Evolutionary conservation across 2,113 vertebrate genomes (phyloP).

Genomic region (Salvelinus sp.): DNA sequence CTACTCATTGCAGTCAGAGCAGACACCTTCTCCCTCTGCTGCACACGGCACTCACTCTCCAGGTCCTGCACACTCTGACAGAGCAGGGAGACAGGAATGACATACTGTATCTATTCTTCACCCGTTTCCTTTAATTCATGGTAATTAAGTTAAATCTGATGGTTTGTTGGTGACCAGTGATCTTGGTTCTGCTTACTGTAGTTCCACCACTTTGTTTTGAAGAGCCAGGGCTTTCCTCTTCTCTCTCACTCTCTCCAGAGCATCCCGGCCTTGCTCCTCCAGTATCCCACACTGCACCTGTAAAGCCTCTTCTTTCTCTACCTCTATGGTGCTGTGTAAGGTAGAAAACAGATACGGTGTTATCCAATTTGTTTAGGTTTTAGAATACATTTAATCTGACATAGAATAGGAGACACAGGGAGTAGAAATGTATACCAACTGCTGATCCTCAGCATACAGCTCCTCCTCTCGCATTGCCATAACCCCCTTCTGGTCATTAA

Average conservation of each 20-base stretch:
- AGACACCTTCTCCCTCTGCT: slow-evolving; percentile 56
- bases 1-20: slow-evolving; percentile 21
- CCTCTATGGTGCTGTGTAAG: slow-evolving; percentile 36
- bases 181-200: slow-evolving; percentile 66
- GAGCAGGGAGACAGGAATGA: not conserved
- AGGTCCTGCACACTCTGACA: slow-evolving; percentile 67
- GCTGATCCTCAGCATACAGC: slow-evolving; percentile 47
- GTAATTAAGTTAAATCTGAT: no score
- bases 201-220: slow-evolving; percentile 63
- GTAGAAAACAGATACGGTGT: not conserved
- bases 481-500: slow-evolving; percentile 53
- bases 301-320: slow-evolving; percentile 51
- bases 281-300: slow-evolving; percentile 47
- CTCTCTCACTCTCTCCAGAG: slow-evolving; percentile 40
- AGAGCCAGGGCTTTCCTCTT: slow-evolving; percentile 40
- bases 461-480: slow-evolving; percentile 54
- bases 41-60: slow-evolving; percentile 44
- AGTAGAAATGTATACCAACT: slow-evolving; percentile 49
- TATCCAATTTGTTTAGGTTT: not conserved
- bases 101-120: not conserved
- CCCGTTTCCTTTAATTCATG: not conserved
- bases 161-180: no score
- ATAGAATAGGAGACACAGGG: not conserved
- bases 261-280: slow-evolving; percentile 59
- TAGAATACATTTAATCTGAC: not conserved